Conservation (phyloP, 2,113 vertebrate genomes). For the Dinomys branickii region DNA sequence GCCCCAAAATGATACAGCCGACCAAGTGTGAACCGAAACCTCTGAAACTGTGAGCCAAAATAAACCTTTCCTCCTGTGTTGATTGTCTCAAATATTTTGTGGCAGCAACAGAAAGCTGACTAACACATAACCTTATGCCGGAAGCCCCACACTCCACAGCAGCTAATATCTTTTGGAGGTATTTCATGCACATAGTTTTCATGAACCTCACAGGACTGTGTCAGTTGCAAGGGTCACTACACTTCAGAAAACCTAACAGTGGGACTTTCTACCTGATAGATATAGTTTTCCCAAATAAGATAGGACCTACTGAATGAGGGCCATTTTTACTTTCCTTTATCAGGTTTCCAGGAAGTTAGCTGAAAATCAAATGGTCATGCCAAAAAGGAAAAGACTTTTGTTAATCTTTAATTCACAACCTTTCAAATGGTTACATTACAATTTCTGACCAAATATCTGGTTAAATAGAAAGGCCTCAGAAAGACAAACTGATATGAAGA, state of each 20-base stretch:
- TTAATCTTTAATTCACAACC: not conserved
- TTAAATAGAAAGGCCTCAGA: conserved; percentile 25
- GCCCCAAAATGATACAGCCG: not conserved
- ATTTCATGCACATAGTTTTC: not conserved
- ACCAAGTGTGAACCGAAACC: not conserved
- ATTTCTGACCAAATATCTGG: not conserved
- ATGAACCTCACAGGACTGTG: not conserved
- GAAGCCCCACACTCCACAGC: not conserved
- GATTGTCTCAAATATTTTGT: not conserved
- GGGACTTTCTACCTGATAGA: not conserved
- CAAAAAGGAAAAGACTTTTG: not conserved
- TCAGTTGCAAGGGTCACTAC: not conserved
- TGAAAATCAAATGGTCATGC: not conserved
- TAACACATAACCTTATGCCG: not conserved
- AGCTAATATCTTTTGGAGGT: not conserved
- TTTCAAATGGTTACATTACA: not conserved
- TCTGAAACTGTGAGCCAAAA: not conserved
- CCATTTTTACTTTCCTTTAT: not conserved
- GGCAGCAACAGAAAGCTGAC: not conserved
- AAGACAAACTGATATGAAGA: not conserved
- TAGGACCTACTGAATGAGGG: not conserved
- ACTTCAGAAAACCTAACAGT: not conserved
- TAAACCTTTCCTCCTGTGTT: not conserved
- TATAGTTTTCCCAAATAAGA: not conserved
- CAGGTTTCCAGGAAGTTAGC: not conserved